Base-by-base conservation (phyloP, 2,113 vertebrate genomes). In the Potamarius usumacintae region DNA sequence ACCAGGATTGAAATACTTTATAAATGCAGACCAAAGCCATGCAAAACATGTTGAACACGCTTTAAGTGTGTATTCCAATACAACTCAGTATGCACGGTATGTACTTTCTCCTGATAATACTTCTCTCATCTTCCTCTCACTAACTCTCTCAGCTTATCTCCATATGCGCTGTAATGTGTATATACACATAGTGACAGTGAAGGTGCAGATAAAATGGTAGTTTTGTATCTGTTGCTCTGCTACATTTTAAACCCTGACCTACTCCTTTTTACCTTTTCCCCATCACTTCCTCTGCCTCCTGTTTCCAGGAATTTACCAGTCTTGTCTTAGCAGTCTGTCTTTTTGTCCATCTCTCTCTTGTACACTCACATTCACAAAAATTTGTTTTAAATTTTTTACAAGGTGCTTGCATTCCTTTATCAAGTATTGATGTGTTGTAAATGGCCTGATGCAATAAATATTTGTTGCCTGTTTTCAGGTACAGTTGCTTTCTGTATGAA, bases 171-270 rank as follows among this genome's bases (percentile, higher is more conserved):
- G 67, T 71, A 71, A 69, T 82, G 78, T 81, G 78, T 86, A 48
- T 82, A 48, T 72, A 81, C 22, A 42, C 14, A 48, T 12, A 69
- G 34, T 86, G 78, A 87, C 67, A 87, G 85, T 50, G 30, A 71
- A 72, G 78, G 78, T 82, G 65, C 34, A 86, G 85, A 86, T 82
- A 77, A 86, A 86, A 86, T 76, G 55, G 65, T 65, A 79, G 78
- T 82, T 72, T 25, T 60, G 7, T 58, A 50, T 50, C 17, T 30
- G 25, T 62, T 74, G 42, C 42, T 84, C 74, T 90, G 22, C 27
- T 53, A 57, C 76, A 50, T 76, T 48, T 30, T 42, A 55, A 48
- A 63, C 10, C 48, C 48, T 52, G 48, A 52, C 74, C 22, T 52
- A 5, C 5, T 77, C 48, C 20, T 77, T 72, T 72, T 50, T 22